Evolutionary conservation across 2,888 invertebrate genomes (phyloP).

Genomic region (Ceramica pisi): DNA sequence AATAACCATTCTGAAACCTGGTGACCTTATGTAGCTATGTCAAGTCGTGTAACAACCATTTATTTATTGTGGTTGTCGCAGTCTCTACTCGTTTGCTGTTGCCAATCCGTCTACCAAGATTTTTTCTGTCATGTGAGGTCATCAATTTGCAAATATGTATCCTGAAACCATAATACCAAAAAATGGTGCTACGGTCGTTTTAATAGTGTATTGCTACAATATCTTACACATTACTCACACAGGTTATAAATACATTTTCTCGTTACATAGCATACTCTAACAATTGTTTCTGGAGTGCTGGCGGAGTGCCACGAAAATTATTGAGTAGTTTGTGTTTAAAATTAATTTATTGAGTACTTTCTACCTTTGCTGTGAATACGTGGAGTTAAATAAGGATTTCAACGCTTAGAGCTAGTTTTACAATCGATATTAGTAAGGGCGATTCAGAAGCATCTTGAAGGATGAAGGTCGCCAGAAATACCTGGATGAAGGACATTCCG

Average conservation of each 20-base stretch:
- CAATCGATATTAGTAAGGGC: not conserved
- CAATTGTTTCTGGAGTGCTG: constrained; percentile 60
- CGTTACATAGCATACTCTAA: constrained; percentile 53
- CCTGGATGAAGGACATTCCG: no score
- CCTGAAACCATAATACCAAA: not conserved
- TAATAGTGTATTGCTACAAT: constrained; percentile 34
- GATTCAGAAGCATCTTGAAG: not conserved
- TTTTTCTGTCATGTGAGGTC: no score
- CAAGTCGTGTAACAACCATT: no score
- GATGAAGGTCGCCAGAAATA: not conserved
- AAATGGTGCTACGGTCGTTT: not conserved
- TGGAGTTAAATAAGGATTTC: not conserved
- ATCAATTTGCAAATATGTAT: not conserved
- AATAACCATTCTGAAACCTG: not conserved
- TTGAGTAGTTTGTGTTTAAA: constrained; percentile 63
- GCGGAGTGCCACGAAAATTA: constrained; percentile 61
- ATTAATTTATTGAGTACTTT: constrained; percentile 50
- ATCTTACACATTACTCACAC: constrained; percentile 45
- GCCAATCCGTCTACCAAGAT: not conserved
- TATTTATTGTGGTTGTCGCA: not conserved
- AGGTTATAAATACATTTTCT: constrained; percentile 63
- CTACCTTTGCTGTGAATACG: constrained; percentile 21
- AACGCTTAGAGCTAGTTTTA: no score
- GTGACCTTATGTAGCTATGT: not conserved
- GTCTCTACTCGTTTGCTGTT: not conserved